These are phyloP conservation scores for Cantharis flavilabris DNA, from an alignment of 2,888 invertebrate species.

Conservation along the genomic window DNA sequence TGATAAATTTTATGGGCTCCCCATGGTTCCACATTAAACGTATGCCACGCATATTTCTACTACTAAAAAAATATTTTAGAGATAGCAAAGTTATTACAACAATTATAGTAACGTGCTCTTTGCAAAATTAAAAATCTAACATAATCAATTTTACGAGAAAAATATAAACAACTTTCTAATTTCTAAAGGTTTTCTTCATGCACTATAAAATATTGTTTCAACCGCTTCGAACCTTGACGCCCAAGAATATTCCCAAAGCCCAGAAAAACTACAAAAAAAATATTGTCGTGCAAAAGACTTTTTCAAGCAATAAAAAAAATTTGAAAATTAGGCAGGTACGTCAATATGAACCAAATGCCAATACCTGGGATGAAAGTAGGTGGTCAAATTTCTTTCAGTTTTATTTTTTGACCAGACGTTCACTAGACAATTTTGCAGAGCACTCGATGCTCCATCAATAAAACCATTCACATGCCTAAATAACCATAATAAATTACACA, in stretches of 20 bases:
- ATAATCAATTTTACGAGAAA: neutral
- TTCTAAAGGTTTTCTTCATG: neutral
- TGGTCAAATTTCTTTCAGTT: conserved; percentile 51
- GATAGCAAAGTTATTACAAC: neutral
- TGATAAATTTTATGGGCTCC: conserved; percentile 66
- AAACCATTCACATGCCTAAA: conserved; percentile 71
- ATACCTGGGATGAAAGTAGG: conserved; percentile 65
- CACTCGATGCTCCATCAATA: conserved; percentile 70
- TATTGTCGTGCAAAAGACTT: neutral
- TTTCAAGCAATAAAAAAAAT: conserved; percentile 47
- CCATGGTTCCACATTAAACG: conserved; percentile 80
- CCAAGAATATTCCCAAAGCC: neutral
- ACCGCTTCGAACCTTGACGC: neutral
- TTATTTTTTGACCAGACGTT: conserved; percentile 61
- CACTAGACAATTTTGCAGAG: conserved; percentile 71
- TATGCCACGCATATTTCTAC: conserved; percentile 74
- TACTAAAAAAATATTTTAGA: conserved; percentile 48
- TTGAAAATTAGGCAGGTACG: conserved; percentile 59
- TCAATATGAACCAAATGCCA: neutral
- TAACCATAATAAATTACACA: conserved; percentile 5
- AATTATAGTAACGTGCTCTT: neutral
- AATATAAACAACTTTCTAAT: neutral
- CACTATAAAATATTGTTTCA: neutral
- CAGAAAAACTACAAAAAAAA: neutral
- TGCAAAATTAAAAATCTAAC: neutral